These are phyloP conservation scores for Hystrix cristata DNA, from an alignment of 2,113 vertebrate species.

Conservation along the genomic window DNA sequence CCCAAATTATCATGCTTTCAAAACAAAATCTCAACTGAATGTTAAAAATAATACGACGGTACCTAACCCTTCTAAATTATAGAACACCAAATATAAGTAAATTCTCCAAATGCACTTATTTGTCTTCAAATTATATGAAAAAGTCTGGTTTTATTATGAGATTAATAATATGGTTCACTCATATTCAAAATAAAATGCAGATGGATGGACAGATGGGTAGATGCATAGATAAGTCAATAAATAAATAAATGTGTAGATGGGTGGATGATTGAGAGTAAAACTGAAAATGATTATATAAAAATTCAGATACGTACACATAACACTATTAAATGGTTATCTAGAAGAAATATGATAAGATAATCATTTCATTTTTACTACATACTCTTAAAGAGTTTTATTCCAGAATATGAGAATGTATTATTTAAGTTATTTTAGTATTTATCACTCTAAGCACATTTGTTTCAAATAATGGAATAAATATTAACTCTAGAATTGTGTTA, in stretches of 20 bases:
- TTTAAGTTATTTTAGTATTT: conserved; percentile 23
- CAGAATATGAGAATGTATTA: not conserved
- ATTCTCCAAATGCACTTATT: not conserved
- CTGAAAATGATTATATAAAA: not conserved
- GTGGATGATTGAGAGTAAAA: not conserved
- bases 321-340: not conserved
- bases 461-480: conserved; percentile 23
- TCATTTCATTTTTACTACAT: not conserved
- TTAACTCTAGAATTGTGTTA: conserved; percentile 10
- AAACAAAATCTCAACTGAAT: not conserved
- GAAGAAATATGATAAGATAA: not conserved
- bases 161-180: not conserved
- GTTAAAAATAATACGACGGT: not conserved
- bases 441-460: not conserved
- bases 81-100: not conserved
- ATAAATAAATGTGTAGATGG: too few species aligned
- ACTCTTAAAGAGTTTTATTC: not conserved
- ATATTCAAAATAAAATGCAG: not conserved
- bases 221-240: not conserved
- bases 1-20: not conserved
- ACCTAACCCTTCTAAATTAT: not conserved
- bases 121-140: not conserved
- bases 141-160: not conserved
- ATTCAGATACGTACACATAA: not conserved
- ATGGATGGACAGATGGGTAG: not conserved